Conservation (phyloP, 2,113 vertebrate species). For the Daubentonia madagascariensis region DNA sequence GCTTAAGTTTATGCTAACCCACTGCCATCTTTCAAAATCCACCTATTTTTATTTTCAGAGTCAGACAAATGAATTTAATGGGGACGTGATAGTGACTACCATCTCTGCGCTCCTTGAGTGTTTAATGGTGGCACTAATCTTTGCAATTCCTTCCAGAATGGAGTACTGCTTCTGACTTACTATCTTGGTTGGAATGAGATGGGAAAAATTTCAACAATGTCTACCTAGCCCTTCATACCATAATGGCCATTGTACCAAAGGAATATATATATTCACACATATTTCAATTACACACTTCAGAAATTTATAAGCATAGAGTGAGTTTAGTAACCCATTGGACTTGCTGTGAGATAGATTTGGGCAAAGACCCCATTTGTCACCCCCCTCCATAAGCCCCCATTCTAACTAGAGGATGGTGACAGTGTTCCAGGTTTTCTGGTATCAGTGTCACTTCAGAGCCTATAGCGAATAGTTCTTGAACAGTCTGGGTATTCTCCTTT, state of each 20-base stretch:
- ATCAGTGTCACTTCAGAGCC: not conserved
- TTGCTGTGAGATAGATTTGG: not conserved
- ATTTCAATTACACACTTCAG: not conserved
- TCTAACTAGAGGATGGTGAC: not conserved
- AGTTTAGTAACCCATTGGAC: not conserved
- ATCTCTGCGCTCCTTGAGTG: not conserved
- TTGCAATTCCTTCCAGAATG: not conserved
- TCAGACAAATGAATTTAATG: not conserved
- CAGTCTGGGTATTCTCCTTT: not conserved
- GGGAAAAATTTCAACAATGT: not conserved
- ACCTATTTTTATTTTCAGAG: not conserved
- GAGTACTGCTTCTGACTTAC: not conserved
- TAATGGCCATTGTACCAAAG: not conserved
- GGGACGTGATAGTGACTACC: not conserved
- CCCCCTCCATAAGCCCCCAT: not conserved
- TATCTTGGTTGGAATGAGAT: not conserved
- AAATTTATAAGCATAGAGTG: not conserved
- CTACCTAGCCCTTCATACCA: not conserved
- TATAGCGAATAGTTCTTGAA: not conserved
- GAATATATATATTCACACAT: not conserved
- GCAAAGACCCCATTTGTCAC: not conserved
- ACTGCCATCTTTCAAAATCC: not conserved
- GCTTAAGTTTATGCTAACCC: not conserved
- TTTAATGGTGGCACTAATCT: not conserved
- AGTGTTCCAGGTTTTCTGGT: not conserved